These are phyloP conservation scores for Caradrina kadenii DNA, from an alignment of 2,888 invertebrate genomes.

Conservation along the genomic window DNA sequence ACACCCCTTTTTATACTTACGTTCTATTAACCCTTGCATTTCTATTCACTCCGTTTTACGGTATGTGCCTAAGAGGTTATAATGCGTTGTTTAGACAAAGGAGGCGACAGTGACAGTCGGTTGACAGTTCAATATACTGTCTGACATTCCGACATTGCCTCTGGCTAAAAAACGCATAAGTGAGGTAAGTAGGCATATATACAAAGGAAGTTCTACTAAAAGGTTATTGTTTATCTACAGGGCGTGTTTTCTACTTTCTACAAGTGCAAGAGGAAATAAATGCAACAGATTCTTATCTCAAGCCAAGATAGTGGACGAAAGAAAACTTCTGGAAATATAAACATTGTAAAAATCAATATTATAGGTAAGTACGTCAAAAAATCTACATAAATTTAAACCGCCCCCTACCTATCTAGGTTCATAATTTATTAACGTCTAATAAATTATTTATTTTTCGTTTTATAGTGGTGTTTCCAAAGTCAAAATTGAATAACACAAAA, in stretches of 20 bases:
- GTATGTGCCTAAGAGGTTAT: too few species aligned
- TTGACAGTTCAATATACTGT: background rate
- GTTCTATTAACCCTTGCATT: too few species aligned
- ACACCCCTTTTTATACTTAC: too few species aligned
- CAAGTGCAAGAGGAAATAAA: slow-evolving; percentile 32
- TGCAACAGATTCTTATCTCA: slow-evolving; percentile 26
- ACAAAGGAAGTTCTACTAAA: background rate
- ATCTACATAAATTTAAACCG: too few species aligned
- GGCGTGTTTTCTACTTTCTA: slow-evolving; percentile 35
- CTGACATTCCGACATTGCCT: background rate
- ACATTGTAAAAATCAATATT: background rate
- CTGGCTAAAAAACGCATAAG: background rate
- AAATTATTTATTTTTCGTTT: background rate
- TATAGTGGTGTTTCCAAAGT: too few species aligned
- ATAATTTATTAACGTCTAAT: background rate
- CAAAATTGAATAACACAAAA: too few species aligned
- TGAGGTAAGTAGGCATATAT: background rate
- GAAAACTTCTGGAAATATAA: slow-evolving; percentile 27
- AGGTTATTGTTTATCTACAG: slow-evolving; percentile 1
- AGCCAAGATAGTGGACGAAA: slow-evolving; percentile 8
- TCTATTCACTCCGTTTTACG: too few species aligned
- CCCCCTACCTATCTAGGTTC: too few species aligned
- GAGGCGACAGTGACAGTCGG: too few species aligned
- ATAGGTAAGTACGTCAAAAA: too few species aligned
- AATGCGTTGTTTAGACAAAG: too few species aligned